A percentile compares a stretch with the other conserved stretches of the same genome.
Evolutionary conservation across 2,113 vertebrate genomes (phyloP).

Genomic region (Ciconia maguari): DNA sequence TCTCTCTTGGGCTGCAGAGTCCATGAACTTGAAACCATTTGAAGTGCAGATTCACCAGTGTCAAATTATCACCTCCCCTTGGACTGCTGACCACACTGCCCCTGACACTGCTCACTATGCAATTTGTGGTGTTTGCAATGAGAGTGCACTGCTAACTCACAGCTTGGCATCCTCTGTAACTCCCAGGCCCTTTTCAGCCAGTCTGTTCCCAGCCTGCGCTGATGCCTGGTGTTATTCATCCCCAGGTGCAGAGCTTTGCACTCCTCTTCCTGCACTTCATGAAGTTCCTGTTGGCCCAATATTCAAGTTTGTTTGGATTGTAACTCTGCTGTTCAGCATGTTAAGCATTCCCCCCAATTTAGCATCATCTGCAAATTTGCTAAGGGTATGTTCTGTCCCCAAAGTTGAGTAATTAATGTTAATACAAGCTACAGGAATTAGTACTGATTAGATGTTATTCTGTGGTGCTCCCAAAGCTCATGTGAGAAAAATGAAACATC

Average conservation of each 20-base stretch:
- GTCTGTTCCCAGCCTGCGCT: neutral
- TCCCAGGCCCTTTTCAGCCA: neutral
- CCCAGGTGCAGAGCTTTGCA: neutral
- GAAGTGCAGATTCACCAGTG: neutral
- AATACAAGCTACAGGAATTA: constrained; percentile 48
- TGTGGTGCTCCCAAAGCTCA: constrained; percentile 29
- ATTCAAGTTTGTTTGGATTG: neutral
- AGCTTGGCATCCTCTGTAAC: neutral
- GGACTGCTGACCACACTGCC: neutral
- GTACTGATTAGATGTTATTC: constrained; percentile 53
- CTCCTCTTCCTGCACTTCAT: neutral
- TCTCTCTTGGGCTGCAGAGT: neutral
- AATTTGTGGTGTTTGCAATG: neutral
- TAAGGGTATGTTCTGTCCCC: constrained; percentile 18
- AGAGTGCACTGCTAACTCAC: neutral
- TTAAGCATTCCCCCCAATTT: neutral
- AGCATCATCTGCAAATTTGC: neutral
- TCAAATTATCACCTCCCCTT: neutral
- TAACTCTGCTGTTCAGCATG: neutral
- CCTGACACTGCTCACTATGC: rapidly evolving
- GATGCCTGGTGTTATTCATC: neutral
- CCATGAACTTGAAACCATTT: neutral
- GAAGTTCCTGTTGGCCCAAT: neutral
- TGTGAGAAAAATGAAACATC: constrained; percentile 49
- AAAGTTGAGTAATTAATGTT: constrained; percentile 47